Evolutionary conservation across 2,797 vertebrate genomes (phyloP).

Genomic region (Caiman crocodilus): DNA sequence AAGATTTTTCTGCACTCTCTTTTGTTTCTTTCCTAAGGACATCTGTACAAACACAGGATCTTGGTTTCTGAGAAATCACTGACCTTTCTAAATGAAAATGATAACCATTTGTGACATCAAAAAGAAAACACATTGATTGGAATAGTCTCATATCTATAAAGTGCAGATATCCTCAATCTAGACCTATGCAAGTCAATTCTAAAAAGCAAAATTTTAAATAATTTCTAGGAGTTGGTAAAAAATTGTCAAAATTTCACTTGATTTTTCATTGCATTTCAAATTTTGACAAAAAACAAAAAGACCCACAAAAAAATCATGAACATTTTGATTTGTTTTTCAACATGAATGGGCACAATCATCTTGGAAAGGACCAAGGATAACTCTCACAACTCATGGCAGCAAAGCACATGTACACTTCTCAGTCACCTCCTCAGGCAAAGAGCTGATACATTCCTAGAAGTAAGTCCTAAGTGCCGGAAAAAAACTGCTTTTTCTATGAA

Average conservation of each 20-base stretch:
- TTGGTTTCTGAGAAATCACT: background rate
- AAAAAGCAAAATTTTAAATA: background rate
- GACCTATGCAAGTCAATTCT: background rate
- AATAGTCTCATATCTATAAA: background rate
- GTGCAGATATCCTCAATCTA: background rate
- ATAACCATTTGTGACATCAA: background rate
- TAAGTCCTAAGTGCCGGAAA: background rate
- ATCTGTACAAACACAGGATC: background rate
- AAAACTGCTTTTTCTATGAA: background rate
- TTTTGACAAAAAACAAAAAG: background rate
- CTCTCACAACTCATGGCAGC: background rate
- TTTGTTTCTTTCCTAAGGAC: background rate
- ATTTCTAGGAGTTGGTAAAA: background rate
- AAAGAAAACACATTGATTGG: background rate
- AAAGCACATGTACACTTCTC: conserved; percentile 5
- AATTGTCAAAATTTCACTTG: background rate
- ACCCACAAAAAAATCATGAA: background rate
- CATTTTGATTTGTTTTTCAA: background rate
- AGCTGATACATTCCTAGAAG: background rate
- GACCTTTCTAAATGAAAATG: background rate
- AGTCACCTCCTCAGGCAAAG: background rate
- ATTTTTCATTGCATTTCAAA: conserved; percentile 6
- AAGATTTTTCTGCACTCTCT: background rate
- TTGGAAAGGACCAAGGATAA: background rate
- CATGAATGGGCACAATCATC: background rate